Conservation (phyloP, 1,140 invertebrate species). For the Drosophila suzukii region DNA sequence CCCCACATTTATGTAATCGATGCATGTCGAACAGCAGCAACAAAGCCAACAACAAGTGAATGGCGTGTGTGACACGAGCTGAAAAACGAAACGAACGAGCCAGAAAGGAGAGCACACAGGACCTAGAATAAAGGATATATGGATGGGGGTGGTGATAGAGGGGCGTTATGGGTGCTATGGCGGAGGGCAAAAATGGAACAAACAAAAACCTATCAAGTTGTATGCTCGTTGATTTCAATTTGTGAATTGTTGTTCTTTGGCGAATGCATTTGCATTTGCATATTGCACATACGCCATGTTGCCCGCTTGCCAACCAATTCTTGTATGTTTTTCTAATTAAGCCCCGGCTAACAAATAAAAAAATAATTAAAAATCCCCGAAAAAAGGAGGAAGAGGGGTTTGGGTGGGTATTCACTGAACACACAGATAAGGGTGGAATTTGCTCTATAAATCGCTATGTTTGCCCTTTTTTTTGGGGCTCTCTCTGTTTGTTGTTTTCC, state of each 20-base stretch:
- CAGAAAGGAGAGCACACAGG: constrained; percentile 36
- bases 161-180: no score
- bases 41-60: constrained; percentile 65
- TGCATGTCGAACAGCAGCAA: constrained; percentile 77
- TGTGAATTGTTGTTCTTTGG: constrained; percentile 64
- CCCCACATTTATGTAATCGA: constrained; percentile 73
- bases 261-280: constrained; percentile 80
- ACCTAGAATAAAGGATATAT: background rate
- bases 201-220: constrained; percentile 75
- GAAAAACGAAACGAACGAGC: constrained; percentile 62
- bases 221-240: constrained; percentile 82
- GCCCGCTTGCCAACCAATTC: constrained; percentile 4
- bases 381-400: background rate
- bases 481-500: constrained; percentile 14
- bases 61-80: constrained; percentile 58
- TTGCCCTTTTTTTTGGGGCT: constrained; percentile 20
- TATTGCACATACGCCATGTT: constrained; percentile 70
- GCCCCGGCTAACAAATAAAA: constrained; percentile 33
- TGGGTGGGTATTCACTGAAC: background rate
- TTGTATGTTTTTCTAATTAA: constrained; percentile 73
- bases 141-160: background rate
- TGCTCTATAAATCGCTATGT: constrained; percentile 50
- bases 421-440: constrained; percentile 42
- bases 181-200: constrained; percentile 44
- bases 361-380: constrained; percentile 44